These are phyloP conservation scores for Taenioides sp. DNA, from an alignment of 2,797 vertebrate genomes.

Conservation along the genomic window DNA sequence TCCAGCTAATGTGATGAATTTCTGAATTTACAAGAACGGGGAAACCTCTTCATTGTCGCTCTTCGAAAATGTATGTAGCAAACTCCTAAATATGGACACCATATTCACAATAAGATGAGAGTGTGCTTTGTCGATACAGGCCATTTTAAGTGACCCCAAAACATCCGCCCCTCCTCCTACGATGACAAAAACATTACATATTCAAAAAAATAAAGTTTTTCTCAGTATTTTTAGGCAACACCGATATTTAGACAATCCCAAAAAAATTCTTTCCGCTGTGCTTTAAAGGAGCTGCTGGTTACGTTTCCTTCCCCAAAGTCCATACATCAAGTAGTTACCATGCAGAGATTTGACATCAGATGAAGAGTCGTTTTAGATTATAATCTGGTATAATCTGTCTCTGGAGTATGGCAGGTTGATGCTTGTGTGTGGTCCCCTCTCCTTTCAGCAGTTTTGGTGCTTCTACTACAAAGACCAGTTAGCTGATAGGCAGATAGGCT, in stretches of 20 bases:
- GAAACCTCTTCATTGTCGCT: slow-evolving; percentile 36
- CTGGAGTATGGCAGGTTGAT: slow-evolving; percentile 78
- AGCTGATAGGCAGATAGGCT: slow-evolving; percentile 57
- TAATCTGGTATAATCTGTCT: slow-evolving; percentile 64
- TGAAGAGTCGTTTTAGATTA: slow-evolving; percentile 56
- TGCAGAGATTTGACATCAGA: slow-evolving; percentile 76
- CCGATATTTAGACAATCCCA: slow-evolving; percentile 56
- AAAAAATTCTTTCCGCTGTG: slow-evolving; percentile 60
- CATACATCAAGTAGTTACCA: slow-evolving; percentile 59
- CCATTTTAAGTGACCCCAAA: slow-evolving; percentile 42
- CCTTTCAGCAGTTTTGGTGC: slow-evolving; percentile 63
- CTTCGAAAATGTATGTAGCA: slow-evolving; percentile 43
- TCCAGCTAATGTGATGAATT: slow-evolving; percentile 53
- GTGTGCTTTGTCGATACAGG: slow-evolving; percentile 73
- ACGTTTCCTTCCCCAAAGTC: slow-evolving; percentile 51
- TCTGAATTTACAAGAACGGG: slow-evolving; percentile 64
- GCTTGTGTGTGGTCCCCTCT: slow-evolving; percentile 69
- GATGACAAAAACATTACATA: slow-evolving; percentile 66
- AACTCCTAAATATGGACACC: slow-evolving; percentile 29
- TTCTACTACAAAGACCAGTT: slow-evolving; percentile 52
- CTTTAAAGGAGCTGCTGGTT: slow-evolving; percentile 70
- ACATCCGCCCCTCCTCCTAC: slow-evolving; percentile 54
- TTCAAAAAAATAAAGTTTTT: slow-evolving; percentile 75
- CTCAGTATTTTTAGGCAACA: slow-evolving; percentile 68
- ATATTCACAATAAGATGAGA: slow-evolving; percentile 72